A percentile compares a stretch with the other conserved stretches of the same genome.
phyloP scores from a whole-genome alignment of 2,113 vertebrate genomes.

The Albula glossodonta region DNA sequence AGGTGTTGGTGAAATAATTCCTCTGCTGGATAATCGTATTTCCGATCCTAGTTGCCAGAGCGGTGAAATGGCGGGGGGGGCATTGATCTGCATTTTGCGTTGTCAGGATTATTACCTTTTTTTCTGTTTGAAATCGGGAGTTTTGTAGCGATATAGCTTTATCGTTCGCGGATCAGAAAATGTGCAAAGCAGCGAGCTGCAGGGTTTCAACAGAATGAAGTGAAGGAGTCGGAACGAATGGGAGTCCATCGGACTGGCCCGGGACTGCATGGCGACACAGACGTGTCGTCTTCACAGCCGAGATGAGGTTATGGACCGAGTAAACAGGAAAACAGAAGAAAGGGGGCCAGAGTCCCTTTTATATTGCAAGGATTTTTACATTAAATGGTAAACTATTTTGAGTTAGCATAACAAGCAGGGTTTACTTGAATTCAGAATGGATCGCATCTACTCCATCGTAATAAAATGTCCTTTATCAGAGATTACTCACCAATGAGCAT shows the following conservation, averaged over 20 bases:
- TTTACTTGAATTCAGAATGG: too few relatives aligned
- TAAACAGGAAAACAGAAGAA: too few relatives aligned
- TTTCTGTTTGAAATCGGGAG: background rate
- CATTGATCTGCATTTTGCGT: background rate
- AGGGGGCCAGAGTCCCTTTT: too few relatives aligned
- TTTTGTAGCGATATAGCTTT: background rate
- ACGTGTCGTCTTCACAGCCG: background rate
- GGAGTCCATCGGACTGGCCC: background rate
- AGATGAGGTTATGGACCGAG: background rate
- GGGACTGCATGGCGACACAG: background rate
- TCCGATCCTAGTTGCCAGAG: constrained; percentile 31
- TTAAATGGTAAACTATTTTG: too few relatives aligned
- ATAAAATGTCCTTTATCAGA: too few relatives aligned
- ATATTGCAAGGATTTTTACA: too few relatives aligned
- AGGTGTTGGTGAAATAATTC: constrained; percentile 73
- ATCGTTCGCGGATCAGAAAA: too few relatives aligned
- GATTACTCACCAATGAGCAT: too few relatives aligned
- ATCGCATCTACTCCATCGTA: too few relatives aligned
- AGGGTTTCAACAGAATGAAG: background rate
- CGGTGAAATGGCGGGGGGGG: background rate
- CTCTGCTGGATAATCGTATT: constrained; percentile 66
- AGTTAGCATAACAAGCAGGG: too few relatives aligned
- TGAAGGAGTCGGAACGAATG: background rate
- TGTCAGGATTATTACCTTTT: background rate
- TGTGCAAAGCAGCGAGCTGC: too few relatives aligned